A percentile compares a stretch with the other conserved stretches of the same genome.
phyloP scores from a whole-genome alignment of 2,888 invertebrate genomes.

The Euphydryas editha region DNA sequence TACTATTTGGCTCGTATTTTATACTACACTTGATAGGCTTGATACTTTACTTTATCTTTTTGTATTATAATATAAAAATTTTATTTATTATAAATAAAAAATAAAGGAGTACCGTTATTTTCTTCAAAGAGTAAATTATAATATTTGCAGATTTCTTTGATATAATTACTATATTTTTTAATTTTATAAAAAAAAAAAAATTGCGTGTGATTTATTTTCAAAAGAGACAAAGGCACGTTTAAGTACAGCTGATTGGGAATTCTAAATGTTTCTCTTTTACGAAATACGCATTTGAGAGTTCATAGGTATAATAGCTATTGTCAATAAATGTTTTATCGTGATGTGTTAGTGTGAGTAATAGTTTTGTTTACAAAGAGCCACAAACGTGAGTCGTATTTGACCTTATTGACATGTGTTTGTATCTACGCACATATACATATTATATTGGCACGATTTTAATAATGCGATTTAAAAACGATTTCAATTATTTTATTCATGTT shows the following conservation, averaged over 20 bases:
- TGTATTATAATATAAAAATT: neutral
- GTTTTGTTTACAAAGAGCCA: conserved; percentile 25
- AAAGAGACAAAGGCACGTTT: neutral
- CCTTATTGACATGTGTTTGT: conserved; percentile 19
- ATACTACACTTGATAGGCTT: neutral
- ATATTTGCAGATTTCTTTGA: neutral
- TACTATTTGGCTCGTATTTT: neutral
- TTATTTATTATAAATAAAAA: neutral
- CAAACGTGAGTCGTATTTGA: conserved; percentile 23
- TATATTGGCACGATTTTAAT: neutral
- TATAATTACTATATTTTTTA: neutral
- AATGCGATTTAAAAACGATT: neutral
- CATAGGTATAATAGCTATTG: conserved; percentile 23
- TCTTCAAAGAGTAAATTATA: neutral
- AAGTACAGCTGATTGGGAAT: neutral
- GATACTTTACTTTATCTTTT: neutral
- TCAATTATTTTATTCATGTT: neutral
- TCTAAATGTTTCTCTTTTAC: neutral
- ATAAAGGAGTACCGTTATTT: too few relatives aligned
- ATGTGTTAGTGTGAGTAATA: conserved; percentile 26
- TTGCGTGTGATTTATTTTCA: neutral
- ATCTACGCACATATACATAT: neutral
- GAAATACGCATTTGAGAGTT: neutral
- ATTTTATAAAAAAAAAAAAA: too few relatives aligned
- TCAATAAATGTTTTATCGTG: conserved; percentile 34